A percentile compares a stretch with the other conserved stretches of the same genome.
These are phyloP conservation scores for Prionailurus bengalensis DNA, from an alignment of 2,113 vertebrate species.

Conservation along the genomic window DNA sequence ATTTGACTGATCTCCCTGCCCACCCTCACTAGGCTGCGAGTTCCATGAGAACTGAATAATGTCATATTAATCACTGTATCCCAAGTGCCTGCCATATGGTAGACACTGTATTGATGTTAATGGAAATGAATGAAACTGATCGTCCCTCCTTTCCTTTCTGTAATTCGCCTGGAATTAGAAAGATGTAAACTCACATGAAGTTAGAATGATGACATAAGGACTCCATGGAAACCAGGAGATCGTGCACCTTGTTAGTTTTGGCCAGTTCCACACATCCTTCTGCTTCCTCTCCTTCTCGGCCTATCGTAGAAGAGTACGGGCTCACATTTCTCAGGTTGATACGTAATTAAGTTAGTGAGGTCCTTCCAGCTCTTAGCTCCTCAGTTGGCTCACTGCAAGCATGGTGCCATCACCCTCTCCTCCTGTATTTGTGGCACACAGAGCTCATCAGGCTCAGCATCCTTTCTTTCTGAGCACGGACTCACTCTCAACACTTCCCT, in stretches of 20 bases:
- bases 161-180: neutral
- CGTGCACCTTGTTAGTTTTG: neutral
- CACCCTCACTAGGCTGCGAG: neutral
- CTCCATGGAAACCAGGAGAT: neutral
- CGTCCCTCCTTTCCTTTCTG: neutral
- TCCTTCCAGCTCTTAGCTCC: neutral
- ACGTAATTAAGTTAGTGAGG: neutral
- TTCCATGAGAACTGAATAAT: neutral
- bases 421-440: neutral
- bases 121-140: constrained; percentile 40
- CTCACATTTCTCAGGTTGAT: neutral
- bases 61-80: neutral
- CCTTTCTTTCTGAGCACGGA: neutral
- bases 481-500: neutral
- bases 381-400: neutral
- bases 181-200: neutral
- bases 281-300: neutral
- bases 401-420: no score
- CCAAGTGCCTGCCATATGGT: neutral
- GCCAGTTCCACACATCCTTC: neutral
- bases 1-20: constrained; percentile 53
- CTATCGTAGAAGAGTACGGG: neutral
- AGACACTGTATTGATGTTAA: constrained; percentile 3
- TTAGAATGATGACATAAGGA: neutral
- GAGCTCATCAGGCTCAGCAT: neutral